Conservation (phyloP, 2,797 vertebrate species). For the Stomatorhinus walkeri region DNA sequence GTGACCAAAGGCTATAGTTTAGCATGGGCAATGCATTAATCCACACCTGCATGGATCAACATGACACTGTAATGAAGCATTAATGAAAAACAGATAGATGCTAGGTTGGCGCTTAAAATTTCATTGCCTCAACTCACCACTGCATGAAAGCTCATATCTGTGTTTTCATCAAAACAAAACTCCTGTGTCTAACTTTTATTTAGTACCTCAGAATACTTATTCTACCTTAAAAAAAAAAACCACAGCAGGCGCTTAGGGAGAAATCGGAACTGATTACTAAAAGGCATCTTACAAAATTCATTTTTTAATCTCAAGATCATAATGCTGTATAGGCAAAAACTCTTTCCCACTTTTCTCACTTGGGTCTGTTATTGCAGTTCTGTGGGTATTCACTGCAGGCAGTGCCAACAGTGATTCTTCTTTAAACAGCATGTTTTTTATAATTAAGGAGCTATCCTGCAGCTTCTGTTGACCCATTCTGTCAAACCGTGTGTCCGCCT, state of each 20-base stretch:
- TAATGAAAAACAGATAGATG: neutral
- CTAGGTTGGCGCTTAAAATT: neutral
- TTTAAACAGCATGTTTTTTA: conserved; percentile 39
- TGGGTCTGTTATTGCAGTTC: conserved; percentile 30
- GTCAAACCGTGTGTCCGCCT: conserved; percentile 36
- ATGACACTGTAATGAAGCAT: neutral
- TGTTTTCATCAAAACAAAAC: neutral
- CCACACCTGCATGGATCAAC: neutral
- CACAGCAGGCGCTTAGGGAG: neutral
- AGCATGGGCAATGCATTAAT: neutral
- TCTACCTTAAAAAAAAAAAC: neutral
- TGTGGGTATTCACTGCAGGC: conserved; percentile 29
- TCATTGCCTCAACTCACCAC: neutral
- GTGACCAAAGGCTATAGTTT: neutral
- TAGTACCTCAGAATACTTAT: neutral
- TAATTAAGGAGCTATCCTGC: conserved; percentile 43
- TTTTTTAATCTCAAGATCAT: conserved; percentile 27
- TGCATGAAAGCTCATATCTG: neutral
- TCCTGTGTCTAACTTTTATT: neutral
- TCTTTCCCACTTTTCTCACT: conserved; percentile 37
- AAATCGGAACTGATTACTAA: neutral
- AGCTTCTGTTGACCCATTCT: conserved; percentile 43
- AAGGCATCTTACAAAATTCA: conserved; percentile 32
- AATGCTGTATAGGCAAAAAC: conserved; percentile 34
- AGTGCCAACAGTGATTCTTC: conserved; percentile 24